These are phyloP conservation scores for Bungarus multicinctus DNA, from an alignment of 2,113 vertebrate genomes.

Conservation along the genomic window DNA sequence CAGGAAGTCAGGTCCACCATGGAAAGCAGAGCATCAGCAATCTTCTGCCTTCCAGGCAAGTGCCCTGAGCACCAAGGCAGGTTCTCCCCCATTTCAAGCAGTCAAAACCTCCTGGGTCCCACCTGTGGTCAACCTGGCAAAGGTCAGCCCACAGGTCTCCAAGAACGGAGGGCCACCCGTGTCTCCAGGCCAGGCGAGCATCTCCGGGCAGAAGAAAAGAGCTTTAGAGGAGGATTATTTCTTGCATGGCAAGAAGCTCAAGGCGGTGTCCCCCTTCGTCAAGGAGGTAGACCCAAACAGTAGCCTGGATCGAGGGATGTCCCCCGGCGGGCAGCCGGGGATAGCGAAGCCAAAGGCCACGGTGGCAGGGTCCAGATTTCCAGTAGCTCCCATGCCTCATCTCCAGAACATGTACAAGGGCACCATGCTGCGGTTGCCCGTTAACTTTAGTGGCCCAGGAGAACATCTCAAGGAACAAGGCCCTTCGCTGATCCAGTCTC, in stretches of 20 bases:
- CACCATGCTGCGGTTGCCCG: slow-evolving; percentile 54
- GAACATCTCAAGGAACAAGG: slow-evolving; percentile 61
- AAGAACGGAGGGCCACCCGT: background rate
- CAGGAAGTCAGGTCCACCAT: slow-evolving; percentile 34
- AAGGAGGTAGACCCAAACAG: slow-evolving; percentile 11
- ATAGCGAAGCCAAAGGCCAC: slow-evolving; percentile 33
- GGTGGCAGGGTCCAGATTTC: background rate
- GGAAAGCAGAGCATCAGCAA: slow-evolving; percentile 37
- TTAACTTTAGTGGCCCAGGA: slow-evolving; percentile 12
- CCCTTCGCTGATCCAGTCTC: background rate
- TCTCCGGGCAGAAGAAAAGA: background rate
- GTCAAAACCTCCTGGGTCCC: slow-evolving; percentile 65
- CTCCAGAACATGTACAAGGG: slow-evolving; percentile 53
- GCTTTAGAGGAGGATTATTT: slow-evolving; percentile 13
- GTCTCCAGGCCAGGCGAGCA: background rate
- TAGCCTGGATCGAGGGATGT: background rate
- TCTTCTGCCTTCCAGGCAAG: slow-evolving; percentile 56
- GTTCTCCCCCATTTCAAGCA: slow-evolving; percentile 10
- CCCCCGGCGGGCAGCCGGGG: fast-evolving
- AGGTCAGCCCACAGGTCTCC: background rate
- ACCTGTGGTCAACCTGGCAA: slow-evolving; percentile 42
- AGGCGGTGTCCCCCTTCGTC: slow-evolving; percentile 41
- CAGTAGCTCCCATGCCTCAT: slow-evolving; percentile 19
- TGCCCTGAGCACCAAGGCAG: background rate
- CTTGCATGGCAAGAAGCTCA: slow-evolving; percentile 25